A percentile compares a stretch with the other conserved stretches of the same genome.
These are phyloP conservation scores for Tupaia chinensis DNA, from an alignment of 2,113 vertebrate species.

Conservation along the genomic window DNA sequence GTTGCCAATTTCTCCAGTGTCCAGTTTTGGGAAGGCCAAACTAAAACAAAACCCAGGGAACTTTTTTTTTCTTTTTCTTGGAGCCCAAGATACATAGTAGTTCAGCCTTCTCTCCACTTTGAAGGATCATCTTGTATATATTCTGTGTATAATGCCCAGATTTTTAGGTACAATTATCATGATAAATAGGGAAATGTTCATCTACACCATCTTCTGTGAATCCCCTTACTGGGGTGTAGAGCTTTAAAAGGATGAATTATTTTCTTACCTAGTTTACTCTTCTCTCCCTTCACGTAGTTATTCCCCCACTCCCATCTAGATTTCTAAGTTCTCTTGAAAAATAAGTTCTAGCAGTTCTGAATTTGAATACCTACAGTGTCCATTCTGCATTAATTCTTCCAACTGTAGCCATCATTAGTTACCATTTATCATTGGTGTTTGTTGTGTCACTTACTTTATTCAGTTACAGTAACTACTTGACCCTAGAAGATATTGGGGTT, in stretches of 20 bases:
- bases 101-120: background rate
- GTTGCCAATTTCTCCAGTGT: background rate
- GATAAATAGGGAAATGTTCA: background rate
- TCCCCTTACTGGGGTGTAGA: background rate
- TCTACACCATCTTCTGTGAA: background rate
- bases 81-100: background rate
- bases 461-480: background rate
- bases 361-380: background rate
- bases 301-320: background rate
- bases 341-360: background rate
- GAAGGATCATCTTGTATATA: rapidly evolving
- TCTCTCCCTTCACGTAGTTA: background rate
- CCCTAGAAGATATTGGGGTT: background rate
- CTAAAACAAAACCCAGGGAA: background rate
- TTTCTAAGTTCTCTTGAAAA: conserved; percentile 27
- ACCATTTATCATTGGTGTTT: background rate
- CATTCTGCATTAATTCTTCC: background rate
- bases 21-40: background rate
- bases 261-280: background rate
- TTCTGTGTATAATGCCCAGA: background rate
- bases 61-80: background rate
- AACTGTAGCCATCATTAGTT: background rate
- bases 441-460: background rate
- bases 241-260: background rate
- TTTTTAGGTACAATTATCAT: background rate